Conservation (phyloP, 2,797 vertebrate genomes). For the Varecia variegata region DNA sequence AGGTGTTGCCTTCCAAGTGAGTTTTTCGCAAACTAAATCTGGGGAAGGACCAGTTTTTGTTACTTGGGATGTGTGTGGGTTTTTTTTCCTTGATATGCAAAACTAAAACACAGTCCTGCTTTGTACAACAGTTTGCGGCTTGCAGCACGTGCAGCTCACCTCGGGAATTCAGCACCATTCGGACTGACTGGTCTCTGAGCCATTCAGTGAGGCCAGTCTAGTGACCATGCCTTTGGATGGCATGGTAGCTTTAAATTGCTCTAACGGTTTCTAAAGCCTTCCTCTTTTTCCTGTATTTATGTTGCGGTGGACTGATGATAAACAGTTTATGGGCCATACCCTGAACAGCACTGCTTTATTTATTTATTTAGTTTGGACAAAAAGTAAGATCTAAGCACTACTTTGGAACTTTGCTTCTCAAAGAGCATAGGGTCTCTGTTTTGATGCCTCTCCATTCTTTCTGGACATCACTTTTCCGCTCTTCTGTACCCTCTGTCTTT, state of each 20-base stretch:
- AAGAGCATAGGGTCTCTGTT: neutral
- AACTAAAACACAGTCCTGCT: neutral
- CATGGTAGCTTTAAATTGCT: neutral
- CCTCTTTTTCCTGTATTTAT: neutral
- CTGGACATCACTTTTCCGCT: neutral
- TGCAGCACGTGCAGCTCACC: accelerated
- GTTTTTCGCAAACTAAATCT: neutral
- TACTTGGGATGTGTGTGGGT: neutral
- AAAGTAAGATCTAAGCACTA: neutral
- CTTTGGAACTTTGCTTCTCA: neutral
- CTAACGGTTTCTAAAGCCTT: neutral
- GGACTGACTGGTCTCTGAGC: neutral
- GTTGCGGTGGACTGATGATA: neutral
- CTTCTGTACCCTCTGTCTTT: neutral
- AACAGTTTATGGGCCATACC: neutral
- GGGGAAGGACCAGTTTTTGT: neutral
- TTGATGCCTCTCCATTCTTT: neutral
- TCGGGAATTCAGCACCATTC: neutral
- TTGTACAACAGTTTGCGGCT: neutral
- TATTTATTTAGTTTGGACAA: neutral
- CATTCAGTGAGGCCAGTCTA: neutral
- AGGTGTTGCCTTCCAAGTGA: neutral
- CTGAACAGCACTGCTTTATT: neutral
- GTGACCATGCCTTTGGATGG: neutral
- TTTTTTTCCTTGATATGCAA: neutral